Base-by-base conservation (phyloP, 2,797 vertebrate species). In the Tenualosa ilisha region DNA sequence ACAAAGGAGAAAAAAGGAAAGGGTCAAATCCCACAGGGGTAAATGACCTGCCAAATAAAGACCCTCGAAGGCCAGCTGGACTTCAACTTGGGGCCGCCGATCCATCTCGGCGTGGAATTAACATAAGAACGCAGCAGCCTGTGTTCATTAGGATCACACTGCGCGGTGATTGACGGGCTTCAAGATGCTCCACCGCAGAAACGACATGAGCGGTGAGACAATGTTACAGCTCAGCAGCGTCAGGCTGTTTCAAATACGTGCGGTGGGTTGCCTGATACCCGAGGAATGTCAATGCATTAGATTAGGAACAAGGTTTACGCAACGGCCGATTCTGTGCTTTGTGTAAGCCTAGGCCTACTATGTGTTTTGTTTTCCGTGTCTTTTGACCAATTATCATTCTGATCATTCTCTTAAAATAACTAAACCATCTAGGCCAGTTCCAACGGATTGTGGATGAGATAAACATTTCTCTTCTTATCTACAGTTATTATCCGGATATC, bases 1-100 rank as follows among this genome's bases (percentile, higher is more conserved):
- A 89, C 89, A 91, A 85, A 2, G 54, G 81, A 51, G 88, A 86
- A 86, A 84, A 72, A 83, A 89, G 88, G 93, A 92, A 92, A 91
- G 92, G 75, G 88, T 84, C 85, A 84, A 89, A 92, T 87, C 93
- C 91, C 93, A 93, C 86, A 53, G 92, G 93, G 92, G 88, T 92
- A 86, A 90, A 87, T 93, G 93, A 94, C 93, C 94, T 91, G 90
- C 87, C 92, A 90, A 92, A 94, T 92, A 90, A 83, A 88, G 84
- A 65, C 85, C 84, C 88, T 68, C 92, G 92, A 90, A 88, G 91
- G 91, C 94, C 94, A 95, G 94, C 94, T 96, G 95, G 92, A 95
- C 92, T 86, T 90, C 83, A 91, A 81, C 82, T 85, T 82, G 65
- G 75, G 37, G 82, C 82, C 50, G 24, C 24, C 65, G 59, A 85